Evolutionary conservation across 2,888 invertebrate genomes (phyloP), one percentile per base, ranked within the genome.

Genomic region (Lingula anatina): DNA sequence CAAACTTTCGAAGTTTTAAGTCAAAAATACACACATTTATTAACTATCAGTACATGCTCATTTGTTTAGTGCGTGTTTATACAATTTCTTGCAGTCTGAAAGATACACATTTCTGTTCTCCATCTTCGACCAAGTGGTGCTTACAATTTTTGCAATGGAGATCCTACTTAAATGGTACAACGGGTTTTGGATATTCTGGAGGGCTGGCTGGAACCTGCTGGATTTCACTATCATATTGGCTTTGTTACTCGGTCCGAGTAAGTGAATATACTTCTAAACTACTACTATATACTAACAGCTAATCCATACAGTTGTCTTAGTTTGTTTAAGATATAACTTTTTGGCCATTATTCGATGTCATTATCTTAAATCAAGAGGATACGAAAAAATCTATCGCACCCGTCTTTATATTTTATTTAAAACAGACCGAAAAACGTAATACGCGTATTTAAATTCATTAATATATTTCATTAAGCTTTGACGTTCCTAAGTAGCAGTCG

Each of bases 131-230:
- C 59, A 65, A 42, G 44, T 64, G 9, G 62, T 70, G 20, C 44
- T 70, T 44, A 59, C 62, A 7, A 59, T 62, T n/a, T 70, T 70
- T 49, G 55, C 65, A 28, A 62, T 60, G 46, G 70, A 70, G 53
- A 64, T 70, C 21, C 41, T 67, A 18, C 47, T 70, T 20, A 70
- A 70, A 51, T 70, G 70, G 70, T 60, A 66, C 44, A 53, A 60
- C 48, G 67, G 65, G 35, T 71, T 71, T 51, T 57, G 58, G 38
- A 49, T 70, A 37, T 71, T 69, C 56, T 71, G 71, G 71, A 61
- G 61, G 55, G 62, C 59, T n/a, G 54, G 58, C 20, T 71, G 70
- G 69, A 71, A 71, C 47, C 53, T 71, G 20, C 44, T 71, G 24
- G 71, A 71, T 47, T 68, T 68, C 50, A n/a, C 60, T 15, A 65